Conservation (phyloP, 2,888 invertebrate genomes). For the Encarsia formosa region DNA sequence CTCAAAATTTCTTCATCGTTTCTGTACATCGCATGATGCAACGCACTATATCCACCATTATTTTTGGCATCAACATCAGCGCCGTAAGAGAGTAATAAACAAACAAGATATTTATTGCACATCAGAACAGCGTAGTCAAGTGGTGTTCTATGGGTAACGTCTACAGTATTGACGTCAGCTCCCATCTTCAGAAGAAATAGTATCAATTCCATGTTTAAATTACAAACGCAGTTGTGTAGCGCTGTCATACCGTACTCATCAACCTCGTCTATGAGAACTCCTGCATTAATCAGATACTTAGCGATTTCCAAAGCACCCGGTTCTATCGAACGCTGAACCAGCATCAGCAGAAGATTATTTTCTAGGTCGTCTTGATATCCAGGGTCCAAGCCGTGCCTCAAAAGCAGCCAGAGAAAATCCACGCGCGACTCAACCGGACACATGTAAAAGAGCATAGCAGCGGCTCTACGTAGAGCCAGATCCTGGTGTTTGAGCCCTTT, state of each 20-base stretch:
- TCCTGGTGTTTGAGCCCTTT: too few species aligned
- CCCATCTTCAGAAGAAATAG: neutral
- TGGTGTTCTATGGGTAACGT: neutral
- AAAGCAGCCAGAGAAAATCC: too few species aligned
- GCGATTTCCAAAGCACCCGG: neutral
- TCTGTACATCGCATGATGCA: too few species aligned
- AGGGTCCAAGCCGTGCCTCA: too few species aligned
- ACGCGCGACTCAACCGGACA: too few species aligned
- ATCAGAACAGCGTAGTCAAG: neutral
- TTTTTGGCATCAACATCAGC: neutral
- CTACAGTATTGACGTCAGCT: neutral
- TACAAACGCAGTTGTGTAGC: neutral
- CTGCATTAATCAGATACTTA: neutral
- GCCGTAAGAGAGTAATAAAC: neutral
- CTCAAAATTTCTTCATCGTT: neutral
- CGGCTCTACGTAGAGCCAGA: too few species aligned
- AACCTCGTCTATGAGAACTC: neutral
- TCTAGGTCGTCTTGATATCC: too few species aligned
- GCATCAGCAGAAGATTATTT: too few species aligned
- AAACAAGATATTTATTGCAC: neutral
- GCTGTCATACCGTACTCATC: neutral
- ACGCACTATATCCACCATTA: too few species aligned
- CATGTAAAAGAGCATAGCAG: too few species aligned
- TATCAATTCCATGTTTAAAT: neutral
- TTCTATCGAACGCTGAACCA: too few species aligned